Percentiles rank a stretch among this genome's conserved stretches.
phyloP scores from a whole-genome alignment of 2,888 invertebrate species.

The Deroplatys truncata region DNA sequence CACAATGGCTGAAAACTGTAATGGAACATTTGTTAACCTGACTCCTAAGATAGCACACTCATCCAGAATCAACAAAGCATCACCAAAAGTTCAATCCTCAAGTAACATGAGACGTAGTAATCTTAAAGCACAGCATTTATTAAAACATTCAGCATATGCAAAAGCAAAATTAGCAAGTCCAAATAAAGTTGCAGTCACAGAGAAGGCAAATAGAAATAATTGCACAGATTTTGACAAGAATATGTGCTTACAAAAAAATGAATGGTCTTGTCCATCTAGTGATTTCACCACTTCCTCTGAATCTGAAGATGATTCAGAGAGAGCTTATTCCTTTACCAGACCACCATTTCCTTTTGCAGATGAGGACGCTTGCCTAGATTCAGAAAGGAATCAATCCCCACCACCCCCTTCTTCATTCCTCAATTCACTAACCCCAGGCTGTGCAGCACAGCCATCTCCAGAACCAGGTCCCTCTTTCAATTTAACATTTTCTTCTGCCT shows the following conservation, averaged over 20 bases:
- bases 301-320: neutral
- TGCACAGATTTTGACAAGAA: neutral
- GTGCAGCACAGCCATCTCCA: neutral
- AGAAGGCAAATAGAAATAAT: neutral
- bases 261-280: neutral
- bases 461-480: neutral
- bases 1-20: neutral
- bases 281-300: neutral
- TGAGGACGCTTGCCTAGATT: neutral
- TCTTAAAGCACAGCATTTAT: neutral
- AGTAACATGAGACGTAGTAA: neutral
- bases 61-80: neutral
- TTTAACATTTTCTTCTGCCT: neutral
- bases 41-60: neutral
- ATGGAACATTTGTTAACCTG: neutral
- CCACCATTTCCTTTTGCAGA: neutral
- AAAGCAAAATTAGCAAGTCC: neutral
- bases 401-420: constrained; percentile 18
- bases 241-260: neutral
- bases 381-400: neutral
- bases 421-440: constrained; percentile 18
- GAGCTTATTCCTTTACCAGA: neutral
- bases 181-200: neutral
- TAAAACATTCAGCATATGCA: neutral
- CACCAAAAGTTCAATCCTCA: neutral